phyloP scores from a whole-genome alignment of 2,113 vertebrate species.

The Platanista minor region DNA sequence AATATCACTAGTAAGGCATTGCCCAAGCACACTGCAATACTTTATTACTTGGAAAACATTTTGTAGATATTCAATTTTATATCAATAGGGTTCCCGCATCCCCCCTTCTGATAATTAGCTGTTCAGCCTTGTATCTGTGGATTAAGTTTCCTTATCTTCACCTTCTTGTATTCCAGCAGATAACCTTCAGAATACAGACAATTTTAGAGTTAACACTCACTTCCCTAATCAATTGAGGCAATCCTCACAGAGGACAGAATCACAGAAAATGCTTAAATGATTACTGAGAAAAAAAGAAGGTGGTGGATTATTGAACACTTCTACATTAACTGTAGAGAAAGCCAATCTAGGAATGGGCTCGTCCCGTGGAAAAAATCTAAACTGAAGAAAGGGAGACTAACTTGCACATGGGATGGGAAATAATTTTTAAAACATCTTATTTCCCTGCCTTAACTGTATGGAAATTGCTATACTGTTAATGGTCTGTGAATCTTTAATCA shows the following conservation, averaged over 20 bases:
- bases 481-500: conserved; percentile 71
- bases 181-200: neutral
- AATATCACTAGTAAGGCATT: neutral
- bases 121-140: neutral
- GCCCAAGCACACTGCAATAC: neutral
- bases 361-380: neutral
- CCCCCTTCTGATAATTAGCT: neutral
- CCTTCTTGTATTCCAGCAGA: neutral
- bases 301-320: neutral
- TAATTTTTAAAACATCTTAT: conserved; percentile 39
- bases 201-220: neutral
- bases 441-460: conserved; percentile 33
- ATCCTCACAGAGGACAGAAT: neutral
- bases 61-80: neutral
- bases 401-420: neutral
- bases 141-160: neutral
- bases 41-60: neutral
- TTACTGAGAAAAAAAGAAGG: neutral
- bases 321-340: neutral
- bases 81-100: neutral
- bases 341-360: neutral
- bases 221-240: neutral
- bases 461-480: conserved; percentile 52
- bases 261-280: neutral
- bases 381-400: neutral